Evolutionary conservation across 1,140 invertebrate species (phyloP).

Genomic region (Eriosoma lanigerum): DNA sequence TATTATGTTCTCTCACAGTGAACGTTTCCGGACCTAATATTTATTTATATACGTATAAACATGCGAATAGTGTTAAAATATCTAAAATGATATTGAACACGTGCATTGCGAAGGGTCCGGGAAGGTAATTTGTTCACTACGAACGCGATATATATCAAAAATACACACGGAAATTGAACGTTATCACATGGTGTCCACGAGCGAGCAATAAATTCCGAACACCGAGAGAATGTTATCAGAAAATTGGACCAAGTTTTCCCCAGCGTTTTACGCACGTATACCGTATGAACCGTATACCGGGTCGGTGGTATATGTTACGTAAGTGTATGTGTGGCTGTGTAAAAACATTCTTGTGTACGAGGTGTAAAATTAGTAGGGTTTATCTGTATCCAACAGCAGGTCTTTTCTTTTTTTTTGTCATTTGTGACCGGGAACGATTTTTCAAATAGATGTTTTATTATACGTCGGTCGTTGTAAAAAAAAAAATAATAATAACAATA

Average conservation of each 20-base stretch:
- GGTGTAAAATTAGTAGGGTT: slow-evolving; percentile 46
- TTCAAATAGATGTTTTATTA: background rate
- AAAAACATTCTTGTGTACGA: slow-evolving; percentile 47
- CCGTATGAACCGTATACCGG: background rate
- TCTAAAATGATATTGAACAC: background rate
- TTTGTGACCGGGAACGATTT: background rate
- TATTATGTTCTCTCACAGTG: background rate
- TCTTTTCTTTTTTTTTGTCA: background rate
- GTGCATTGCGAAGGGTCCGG: too few relatives aligned
- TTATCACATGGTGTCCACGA: slow-evolving; percentile 34
- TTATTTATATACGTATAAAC: background rate
- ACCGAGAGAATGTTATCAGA: slow-evolving; percentile 44
- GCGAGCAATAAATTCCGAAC: slow-evolving; percentile 31
- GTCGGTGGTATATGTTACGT: background rate
- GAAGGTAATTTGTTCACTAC: slow-evolving; percentile 33
- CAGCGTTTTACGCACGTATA: slow-evolving; percentile 4
- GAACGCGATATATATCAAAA: slow-evolving; percentile 23
- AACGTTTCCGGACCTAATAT: background rate
- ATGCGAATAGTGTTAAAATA: background rate
- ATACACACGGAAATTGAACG: slow-evolving; percentile 21
- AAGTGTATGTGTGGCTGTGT: background rate
- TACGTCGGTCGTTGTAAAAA: background rate
- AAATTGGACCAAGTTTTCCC: slow-evolving; percentile 28
- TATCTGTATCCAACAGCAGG: slow-evolving; percentile 40
- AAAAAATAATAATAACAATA: too few relatives aligned